Percentiles rank a stretch among this genome's conserved stretches.
Conservation (phyloP, 2,888 invertebrate species). For the Dryobotodes eremita region DNA sequence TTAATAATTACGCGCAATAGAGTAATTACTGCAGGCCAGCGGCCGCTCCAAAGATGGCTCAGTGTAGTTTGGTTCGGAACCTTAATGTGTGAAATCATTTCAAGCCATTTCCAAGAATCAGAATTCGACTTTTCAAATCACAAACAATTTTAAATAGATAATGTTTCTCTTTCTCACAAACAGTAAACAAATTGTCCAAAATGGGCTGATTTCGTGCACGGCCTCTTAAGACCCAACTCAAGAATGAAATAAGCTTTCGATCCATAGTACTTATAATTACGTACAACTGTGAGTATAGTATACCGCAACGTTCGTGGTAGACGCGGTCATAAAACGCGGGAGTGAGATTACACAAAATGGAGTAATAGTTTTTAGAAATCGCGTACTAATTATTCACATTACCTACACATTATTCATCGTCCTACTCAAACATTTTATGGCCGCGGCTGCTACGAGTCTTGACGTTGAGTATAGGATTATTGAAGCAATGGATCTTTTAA, state of each 20-base stretch:
- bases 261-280: slow-evolving; percentile 67
- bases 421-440: slow-evolving; percentile 16
- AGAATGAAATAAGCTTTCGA: slow-evolving; percentile 72
- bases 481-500: slow-evolving; percentile 42
- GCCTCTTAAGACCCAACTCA: slow-evolving; percentile 61
- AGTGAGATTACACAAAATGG: slow-evolving; percentile 4
- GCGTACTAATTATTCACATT: neutral
- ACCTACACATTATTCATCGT: neutral
- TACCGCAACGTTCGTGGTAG: neutral
- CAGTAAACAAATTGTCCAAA: neutral
- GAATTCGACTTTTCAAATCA: neutral
- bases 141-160: neutral
- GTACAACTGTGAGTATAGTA: slow-evolving; percentile 42
- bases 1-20: neutral
- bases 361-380: neutral
- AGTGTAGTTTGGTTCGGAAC: neutral
- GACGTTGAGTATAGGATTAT: slow-evolving; percentile 35
- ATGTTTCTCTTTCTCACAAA: slow-evolving; percentile 3
- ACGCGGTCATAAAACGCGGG: slow-evolving; percentile 5
- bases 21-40: neutral
- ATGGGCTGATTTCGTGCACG: neutral
- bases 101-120: too few relatives aligned
- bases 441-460: slow-evolving; percentile 7
- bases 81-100: neutral
- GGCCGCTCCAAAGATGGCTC: neutral